Evolutionary conservation across 2,113 vertebrate species (phyloP).

Genomic region (Gavia stellata): DNA sequence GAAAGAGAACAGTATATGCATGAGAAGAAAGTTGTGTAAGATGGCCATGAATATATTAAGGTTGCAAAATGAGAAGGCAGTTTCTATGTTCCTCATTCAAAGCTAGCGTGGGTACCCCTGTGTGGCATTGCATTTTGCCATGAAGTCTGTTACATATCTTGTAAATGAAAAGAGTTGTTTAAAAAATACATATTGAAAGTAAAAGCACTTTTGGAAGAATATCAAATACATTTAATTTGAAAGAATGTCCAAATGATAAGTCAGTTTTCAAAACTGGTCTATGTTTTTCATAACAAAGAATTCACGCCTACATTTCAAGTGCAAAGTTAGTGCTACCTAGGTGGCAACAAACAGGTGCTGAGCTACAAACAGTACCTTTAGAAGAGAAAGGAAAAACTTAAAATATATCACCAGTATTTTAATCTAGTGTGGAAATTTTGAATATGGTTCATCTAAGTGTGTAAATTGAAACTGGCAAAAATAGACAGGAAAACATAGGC

Average conservation of each 20-base stretch:
- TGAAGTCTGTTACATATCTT: neutral
- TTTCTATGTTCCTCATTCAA: neutral
- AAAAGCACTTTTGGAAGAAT: neutral
- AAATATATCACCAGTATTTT: neutral
- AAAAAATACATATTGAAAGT: neutral
- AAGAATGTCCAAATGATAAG: neutral
- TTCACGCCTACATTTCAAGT: neutral
- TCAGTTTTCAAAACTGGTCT: neutral
- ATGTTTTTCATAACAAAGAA: neutral
- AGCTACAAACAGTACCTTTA: neutral
- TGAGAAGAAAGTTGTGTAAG: neutral
- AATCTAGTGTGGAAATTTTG: neutral
- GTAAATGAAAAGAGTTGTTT: neutral
- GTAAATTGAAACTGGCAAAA: neutral
- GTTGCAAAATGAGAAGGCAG: neutral
- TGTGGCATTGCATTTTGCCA: neutral
- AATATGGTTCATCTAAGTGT: neutral
- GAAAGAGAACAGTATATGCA: neutral
- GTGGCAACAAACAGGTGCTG: neutral
- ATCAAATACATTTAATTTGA: neutral
- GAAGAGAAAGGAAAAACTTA: neutral
- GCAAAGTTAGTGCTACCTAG: neutral
- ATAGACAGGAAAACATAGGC: neutral
- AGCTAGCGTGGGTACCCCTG: neutral
- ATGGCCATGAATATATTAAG: neutral